phyloP scores from a whole-genome alignment of 2,113 vertebrate genomes.

The Oplegnathus fasciatus region DNA sequence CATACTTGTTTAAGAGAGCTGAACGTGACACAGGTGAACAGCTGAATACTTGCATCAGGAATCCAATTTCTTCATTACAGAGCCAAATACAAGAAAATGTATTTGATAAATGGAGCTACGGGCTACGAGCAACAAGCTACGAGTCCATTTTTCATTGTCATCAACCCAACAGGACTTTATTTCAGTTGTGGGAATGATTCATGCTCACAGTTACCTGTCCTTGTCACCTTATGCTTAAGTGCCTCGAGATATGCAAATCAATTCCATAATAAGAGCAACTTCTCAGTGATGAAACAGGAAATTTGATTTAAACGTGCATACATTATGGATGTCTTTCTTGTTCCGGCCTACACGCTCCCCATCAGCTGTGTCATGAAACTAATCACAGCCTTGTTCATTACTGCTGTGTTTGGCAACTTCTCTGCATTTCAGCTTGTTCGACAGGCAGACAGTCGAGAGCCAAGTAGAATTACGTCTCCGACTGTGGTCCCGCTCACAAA shows the following conservation, averaged over 20 bases:
- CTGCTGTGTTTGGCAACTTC: conserved; percentile 65
- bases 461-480: conserved; percentile 54
- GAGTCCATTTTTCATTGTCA: conserved; percentile 37
- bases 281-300: conserved; percentile 5
- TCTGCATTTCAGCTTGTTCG: conserved; percentile 49
- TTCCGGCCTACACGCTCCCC: neutral
- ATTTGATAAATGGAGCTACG: conserved; percentile 12
- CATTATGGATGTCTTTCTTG: conserved; percentile 9
- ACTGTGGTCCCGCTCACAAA: conserved; percentile 48
- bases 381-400: conserved; percentile 52
- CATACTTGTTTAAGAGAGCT: neutral
- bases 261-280: conserved; percentile 35
- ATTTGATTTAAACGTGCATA: conserved; percentile 46
- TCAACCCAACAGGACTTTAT: conserved; percentile 21
- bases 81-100: conserved; percentile 17
- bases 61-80: neutral
- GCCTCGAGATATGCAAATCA: conserved; percentile 40
- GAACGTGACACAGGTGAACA: neutral
- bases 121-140: too few relatives aligned
- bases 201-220: conserved; percentile 32
- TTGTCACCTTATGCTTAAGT: conserved; percentile 21
- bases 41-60: neutral
- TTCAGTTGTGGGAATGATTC: conserved; percentile 32
- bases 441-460: conserved; percentile 49
- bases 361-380: conserved; percentile 31